phyloP scores from a whole-genome alignment of 1,140 invertebrate genomes.

The Ceratina japonica region DNA sequence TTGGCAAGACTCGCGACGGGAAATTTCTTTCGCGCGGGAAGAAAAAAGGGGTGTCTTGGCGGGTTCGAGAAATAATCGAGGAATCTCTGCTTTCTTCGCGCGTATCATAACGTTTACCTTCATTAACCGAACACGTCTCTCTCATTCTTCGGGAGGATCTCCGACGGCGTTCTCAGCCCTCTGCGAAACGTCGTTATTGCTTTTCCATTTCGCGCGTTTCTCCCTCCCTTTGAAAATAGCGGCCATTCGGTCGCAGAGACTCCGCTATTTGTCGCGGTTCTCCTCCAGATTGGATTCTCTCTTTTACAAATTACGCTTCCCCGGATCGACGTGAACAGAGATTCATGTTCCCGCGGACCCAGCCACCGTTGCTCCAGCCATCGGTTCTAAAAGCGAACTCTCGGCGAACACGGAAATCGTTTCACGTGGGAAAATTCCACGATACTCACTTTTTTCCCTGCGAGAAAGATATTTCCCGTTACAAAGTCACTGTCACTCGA shows the following conservation, averaged over 20 bases:
- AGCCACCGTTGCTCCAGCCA: neutral
- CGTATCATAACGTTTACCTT: conserved; percentile 33
- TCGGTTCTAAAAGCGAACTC: neutral
- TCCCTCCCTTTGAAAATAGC: conserved; percentile 15
- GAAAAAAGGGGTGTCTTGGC: too few species aligned
- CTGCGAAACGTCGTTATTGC: conserved; percentile 21
- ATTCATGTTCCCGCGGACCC: neutral
- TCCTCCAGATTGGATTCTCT: conserved; percentile 34
- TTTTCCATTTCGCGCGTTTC: conserved; percentile 21
- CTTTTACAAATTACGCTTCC: conserved; percentile 37
- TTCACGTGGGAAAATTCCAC: neutral
- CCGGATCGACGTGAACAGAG: conserved; percentile 17
- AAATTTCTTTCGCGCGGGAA: too few species aligned
- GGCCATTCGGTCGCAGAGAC: conserved; percentile 15
- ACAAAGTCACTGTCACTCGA: neutral
- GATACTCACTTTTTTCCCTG: neutral
- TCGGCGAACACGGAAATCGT: conserved; percentile 3
- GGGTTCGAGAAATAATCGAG: neutral
- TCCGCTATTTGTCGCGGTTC: conserved; percentile 38
- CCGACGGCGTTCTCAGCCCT: neutral
- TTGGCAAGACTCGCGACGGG: too few species aligned
- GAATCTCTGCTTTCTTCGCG: neutral
- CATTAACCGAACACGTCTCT: conserved; percentile 4
- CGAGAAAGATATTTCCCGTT: neutral
- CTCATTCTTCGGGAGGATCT: neutral